Conservation (phyloP, 2,113 vertebrate species). For the Megalops atlanticus region DNA sequence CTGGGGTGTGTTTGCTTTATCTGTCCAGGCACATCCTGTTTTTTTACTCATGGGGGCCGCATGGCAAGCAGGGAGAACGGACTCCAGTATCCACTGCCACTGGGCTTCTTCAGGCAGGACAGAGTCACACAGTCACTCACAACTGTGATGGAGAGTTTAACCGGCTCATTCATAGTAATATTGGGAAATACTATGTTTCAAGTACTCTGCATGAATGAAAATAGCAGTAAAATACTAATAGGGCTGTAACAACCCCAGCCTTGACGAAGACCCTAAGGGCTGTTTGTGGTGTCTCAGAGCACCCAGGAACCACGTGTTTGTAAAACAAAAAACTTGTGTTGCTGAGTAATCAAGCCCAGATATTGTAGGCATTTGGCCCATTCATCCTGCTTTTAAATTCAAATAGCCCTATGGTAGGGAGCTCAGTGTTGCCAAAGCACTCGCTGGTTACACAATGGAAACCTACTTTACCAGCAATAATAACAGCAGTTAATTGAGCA, state of each 20-base stretch:
- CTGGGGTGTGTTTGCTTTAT: no score
- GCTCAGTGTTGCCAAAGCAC: background rate
- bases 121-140: no score
- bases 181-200: no score
- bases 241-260: no score
- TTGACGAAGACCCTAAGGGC: background rate
- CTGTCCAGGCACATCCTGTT: no score
- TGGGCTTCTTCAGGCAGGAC: no score
- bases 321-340: background rate
- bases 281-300: background rate
- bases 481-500: background rate
- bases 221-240: no score
- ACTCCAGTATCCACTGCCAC: no score
- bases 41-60: no score
- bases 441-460: background rate
- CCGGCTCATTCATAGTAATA: background rate
- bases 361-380: background rate
- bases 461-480: background rate
- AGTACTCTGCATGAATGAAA: background rate
- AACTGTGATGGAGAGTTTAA: background rate
- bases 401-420: background rate
- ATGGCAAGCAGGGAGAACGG: no score
- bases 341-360: background rate
- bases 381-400: background rate
- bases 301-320: background rate